These are phyloP conservation scores for Lycorma delicatula DNA, from an alignment of 1,140 invertebrate genomes.

Conservation along the genomic window DNA sequence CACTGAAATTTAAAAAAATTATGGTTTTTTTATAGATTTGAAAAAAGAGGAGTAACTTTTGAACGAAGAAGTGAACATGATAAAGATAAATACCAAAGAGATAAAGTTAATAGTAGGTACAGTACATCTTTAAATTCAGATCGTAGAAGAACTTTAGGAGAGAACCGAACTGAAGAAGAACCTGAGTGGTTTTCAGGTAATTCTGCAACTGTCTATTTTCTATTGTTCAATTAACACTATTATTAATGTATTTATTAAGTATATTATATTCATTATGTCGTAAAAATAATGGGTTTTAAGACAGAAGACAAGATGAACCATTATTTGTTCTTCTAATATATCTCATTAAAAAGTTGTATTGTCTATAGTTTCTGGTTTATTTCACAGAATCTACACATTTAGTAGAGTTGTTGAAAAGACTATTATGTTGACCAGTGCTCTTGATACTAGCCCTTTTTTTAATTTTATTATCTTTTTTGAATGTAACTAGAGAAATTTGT, in stretches of 20 bases:
- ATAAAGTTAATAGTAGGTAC: constrained; percentile 11
- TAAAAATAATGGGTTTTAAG: no score
- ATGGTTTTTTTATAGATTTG: constrained; percentile 15
- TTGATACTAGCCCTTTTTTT: no score
- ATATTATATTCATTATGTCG: no score
- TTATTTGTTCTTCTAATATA: no score
- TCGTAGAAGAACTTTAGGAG: constrained; percentile 38
- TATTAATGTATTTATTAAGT: no score
- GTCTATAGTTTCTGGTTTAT: constrained; percentile 12
- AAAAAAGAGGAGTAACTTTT: constrained; percentile 24
- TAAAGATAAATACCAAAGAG: constrained; percentile 38
- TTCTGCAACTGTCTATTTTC: not conserved
- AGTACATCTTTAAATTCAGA: no score
- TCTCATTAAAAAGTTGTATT: constrained; percentile 5
- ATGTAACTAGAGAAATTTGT: no score
- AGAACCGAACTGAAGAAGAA: constrained; percentile 45
- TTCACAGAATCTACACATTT: no score
- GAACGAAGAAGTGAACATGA: constrained; percentile 37
- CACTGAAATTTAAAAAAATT: not conserved
- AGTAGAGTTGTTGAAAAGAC: no score
- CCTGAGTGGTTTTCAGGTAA: constrained; percentile 49
- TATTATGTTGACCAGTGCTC: no score
- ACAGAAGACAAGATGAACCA: no score
- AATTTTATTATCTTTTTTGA: no score
- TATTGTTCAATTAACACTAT: not conserved